Percentiles rank a stretch among this genome's conserved stretches.
Conservation (phyloP, 1,140 invertebrate species). For the Lepidostoma basale region DNA sequence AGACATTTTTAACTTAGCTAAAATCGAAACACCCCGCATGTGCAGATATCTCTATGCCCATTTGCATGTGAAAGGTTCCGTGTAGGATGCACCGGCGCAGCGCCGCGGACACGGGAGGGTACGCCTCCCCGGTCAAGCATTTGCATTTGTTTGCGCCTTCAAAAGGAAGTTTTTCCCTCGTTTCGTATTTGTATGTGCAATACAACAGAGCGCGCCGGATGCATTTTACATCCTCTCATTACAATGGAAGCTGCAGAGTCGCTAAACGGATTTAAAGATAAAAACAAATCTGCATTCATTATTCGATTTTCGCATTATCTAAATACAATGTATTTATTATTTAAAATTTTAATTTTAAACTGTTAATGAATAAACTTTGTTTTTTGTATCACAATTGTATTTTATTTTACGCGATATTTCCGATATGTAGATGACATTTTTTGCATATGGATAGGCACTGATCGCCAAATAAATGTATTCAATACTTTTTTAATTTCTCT, state of each 20-base stretch:
- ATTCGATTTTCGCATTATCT: background rate
- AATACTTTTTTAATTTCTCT: too few species aligned
- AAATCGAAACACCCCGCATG: background rate
- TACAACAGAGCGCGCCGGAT: background rate
- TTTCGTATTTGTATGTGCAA: background rate
- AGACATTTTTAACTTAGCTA: too few species aligned
- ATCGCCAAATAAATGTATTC: too few species aligned
- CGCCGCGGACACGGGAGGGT: background rate
- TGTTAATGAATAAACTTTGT: too few species aligned
- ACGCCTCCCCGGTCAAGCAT: background rate
- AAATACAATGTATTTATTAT: background rate
- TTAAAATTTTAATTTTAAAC: too few species aligned
- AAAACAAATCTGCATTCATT: background rate
- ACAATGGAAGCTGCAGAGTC: background rate
- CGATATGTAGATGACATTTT: too few species aligned
- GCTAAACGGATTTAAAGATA: background rate
- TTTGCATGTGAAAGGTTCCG: conserved; percentile 20
- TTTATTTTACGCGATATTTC: too few species aligned
- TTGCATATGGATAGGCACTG: too few species aligned
- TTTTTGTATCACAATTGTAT: too few species aligned
- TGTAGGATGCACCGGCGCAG: background rate
- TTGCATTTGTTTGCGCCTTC: conserved; percentile 16
- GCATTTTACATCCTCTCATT: background rate
- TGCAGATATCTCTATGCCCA: conserved; percentile 2
- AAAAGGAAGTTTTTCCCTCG: background rate